Base-by-base conservation (phyloP, 2,113 vertebrate species). In the Halcyon malimbica region DNA sequence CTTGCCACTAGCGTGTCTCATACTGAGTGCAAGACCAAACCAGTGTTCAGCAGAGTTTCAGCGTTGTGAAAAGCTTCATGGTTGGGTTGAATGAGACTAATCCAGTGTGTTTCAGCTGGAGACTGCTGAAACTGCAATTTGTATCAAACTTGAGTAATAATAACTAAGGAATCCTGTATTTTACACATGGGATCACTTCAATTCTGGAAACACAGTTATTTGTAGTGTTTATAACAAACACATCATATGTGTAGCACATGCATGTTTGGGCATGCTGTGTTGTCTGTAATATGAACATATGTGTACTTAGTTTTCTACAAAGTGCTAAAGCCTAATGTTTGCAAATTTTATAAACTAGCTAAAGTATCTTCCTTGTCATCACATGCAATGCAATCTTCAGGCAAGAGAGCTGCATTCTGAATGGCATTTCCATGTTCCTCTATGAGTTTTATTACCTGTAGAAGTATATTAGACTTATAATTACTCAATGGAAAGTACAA, bases 401-500 rank as follows among this genome's bases (percentile, higher is more conserved):
- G 46, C 57, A 70, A 33, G 68, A 74, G n/a, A 35, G 31, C 31
- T 76, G 41, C 23, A 8, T 67, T 88, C 51, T 77, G 50, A 90
- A 67, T 60, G 69, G 20, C 35, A 42, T 74, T 91, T 77, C 75
- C 17, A 14, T 51, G 51, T 31, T 96, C 10, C 9, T 89, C 23
- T 92, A 44, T 50, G 37, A 81, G 60, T 87, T 89, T 92, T 87
- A 89, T 95, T 91, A 60, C 50, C 71, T 90, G 64, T 77, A 85
- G 65, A 59, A 67, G 79, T 94, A 84, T 79, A 70, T 90, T 81
- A 67, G 24, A 67, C 35, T 88, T 21, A 77, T 81, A 90, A 88
- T 95, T 93, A 59, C 78, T 94, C 86, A 87, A 89, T 92, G 82
- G 39, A 92, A 94, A 82, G 54, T 82, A 64, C 64, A 93, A 83